Evolutionary conservation across 1,140 invertebrate species (phyloP).

Genomic region (Anoplophora glabripennis): DNA sequence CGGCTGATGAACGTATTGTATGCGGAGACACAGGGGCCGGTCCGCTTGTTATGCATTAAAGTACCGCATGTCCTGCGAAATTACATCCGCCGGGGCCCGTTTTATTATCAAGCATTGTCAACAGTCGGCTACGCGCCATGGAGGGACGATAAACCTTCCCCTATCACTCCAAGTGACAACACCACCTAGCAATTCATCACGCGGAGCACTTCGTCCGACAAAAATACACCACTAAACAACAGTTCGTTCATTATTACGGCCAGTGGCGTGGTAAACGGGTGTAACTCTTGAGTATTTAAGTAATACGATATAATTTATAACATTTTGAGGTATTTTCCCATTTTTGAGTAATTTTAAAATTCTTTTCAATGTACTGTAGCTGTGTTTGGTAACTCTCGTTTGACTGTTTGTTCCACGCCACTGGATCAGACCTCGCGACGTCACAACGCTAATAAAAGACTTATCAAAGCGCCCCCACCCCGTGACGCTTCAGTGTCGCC

Average conservation of each 20-base stretch:
- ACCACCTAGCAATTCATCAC: conserved; percentile 22
- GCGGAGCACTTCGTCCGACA: conserved; percentile 9
- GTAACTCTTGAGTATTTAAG: too few relatives aligned
- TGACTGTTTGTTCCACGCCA: too few relatives aligned
- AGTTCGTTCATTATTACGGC: background rate
- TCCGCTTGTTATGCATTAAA: conserved; percentile 11
- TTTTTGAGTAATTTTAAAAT: too few relatives aligned
- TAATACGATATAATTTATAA: too few relatives aligned
- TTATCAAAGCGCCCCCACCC: too few relatives aligned
- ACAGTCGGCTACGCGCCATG: conserved; percentile 4
- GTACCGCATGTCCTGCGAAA: background rate
- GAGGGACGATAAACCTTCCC: conserved; percentile 1
- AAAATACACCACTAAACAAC: conserved; percentile 15
- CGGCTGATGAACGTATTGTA: background rate
- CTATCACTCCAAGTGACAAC: conserved; percentile 16
- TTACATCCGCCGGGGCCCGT: conserved; percentile 13
- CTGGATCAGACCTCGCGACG: too few relatives aligned
- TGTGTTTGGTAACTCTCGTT: too few relatives aligned
- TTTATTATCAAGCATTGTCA: conserved; percentile 22
- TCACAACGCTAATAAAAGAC: too few relatives aligned
- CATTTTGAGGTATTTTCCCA: too few relatives aligned
- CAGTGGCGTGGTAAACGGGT: conserved; percentile 4
- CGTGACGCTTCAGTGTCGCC: too few relatives aligned
- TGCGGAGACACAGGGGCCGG: background rate
- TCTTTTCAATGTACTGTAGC: too few relatives aligned